phyloP scores from a whole-genome alignment of 2,113 vertebrate species.

The Scomber colias region DNA sequence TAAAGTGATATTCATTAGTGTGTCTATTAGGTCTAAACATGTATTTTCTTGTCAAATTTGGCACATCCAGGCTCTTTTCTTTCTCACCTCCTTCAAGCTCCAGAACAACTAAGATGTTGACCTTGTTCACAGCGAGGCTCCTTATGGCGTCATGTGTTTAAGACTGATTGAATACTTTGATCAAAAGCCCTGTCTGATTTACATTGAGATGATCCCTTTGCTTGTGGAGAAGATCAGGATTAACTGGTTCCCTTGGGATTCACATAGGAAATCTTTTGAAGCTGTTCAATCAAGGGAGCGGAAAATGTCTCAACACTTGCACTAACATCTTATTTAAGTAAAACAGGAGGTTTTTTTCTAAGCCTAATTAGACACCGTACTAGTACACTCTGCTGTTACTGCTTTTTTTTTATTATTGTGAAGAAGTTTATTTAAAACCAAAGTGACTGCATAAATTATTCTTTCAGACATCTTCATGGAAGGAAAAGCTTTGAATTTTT shows the following conservation, averaged over 20 bases:
- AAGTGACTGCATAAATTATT: conserved; percentile 25
- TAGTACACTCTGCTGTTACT: not conserved
- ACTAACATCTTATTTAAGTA: conserved; percentile 48
- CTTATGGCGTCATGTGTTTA: conserved; percentile 64
- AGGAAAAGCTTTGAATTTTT: conserved; percentile 1
- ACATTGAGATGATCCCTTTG: conserved; percentile 83
- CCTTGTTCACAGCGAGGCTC: conserved; percentile 53
- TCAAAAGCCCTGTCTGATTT: conserved; percentile 84
- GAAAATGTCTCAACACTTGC: conserved; percentile 71
- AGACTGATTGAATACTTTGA: conserved; percentile 81
- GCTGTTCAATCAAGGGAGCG: conserved; percentile 78
- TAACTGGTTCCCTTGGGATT: conserved; percentile 79
- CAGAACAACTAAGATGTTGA: conserved; percentile 47
- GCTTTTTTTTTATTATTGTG: not conserved
- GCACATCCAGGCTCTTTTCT: conserved; percentile 1
- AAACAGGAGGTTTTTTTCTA: conserved; percentile 32
- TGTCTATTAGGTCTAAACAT: not conserved
- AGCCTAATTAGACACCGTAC: conserved; percentile 31
- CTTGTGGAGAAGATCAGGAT: conserved; percentile 84
- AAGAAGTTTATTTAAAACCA: conserved; percentile 26
- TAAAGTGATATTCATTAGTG: not conserved
- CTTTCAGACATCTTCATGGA: conserved; percentile 16
- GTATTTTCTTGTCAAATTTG: conserved; percentile 1
- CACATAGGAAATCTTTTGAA: conserved; percentile 78
- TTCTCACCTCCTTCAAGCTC: not conserved